Conservation (phyloP, 2,797 vertebrate species). For the Lagocephalus sceleratus region DNA sequence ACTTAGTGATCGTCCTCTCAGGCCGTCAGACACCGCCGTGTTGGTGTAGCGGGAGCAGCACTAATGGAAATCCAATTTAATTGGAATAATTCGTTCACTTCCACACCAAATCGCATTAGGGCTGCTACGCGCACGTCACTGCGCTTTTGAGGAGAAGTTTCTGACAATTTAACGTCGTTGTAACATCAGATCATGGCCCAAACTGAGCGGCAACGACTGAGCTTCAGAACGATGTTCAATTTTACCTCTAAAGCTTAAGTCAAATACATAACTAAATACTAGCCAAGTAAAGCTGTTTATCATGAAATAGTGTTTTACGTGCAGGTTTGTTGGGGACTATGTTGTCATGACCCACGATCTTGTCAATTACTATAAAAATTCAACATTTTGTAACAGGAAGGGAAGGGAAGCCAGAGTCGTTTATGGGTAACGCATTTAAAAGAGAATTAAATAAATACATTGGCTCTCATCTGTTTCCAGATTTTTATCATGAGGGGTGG, state of each 20-base stretch:
- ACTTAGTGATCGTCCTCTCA: conserved; percentile 22
- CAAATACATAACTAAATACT: not conserved
- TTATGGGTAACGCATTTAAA: too few relatives aligned
- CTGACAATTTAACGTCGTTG: not conserved
- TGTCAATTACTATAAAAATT: too few relatives aligned
- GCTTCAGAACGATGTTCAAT: too few relatives aligned
- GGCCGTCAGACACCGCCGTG: conserved; percentile 28
- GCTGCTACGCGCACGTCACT: not conserved
- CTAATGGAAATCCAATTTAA: conserved; percentile 30
- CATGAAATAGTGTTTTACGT: too few relatives aligned
- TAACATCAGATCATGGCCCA: too few relatives aligned
- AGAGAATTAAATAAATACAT: too few relatives aligned
- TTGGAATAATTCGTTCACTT: conserved; percentile 16
- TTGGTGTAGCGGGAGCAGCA: conserved; percentile 24
- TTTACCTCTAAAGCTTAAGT: too few relatives aligned
- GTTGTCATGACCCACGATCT: too few relatives aligned
- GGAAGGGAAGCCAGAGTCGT: too few relatives aligned
- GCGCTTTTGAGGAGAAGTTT: not conserved
- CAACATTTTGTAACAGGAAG: not conserved
- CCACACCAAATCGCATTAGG: conserved; percentile 16
- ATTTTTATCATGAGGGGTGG: not conserved
- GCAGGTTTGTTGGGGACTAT: too few relatives aligned
- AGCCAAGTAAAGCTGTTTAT: too few relatives aligned
- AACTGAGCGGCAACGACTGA: not conserved
- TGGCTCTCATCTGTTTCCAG: too few relatives aligned